Evolutionary conservation across 2,888 invertebrate species (phyloP).

Genomic region (Dicyrtoma fusca): DNA sequence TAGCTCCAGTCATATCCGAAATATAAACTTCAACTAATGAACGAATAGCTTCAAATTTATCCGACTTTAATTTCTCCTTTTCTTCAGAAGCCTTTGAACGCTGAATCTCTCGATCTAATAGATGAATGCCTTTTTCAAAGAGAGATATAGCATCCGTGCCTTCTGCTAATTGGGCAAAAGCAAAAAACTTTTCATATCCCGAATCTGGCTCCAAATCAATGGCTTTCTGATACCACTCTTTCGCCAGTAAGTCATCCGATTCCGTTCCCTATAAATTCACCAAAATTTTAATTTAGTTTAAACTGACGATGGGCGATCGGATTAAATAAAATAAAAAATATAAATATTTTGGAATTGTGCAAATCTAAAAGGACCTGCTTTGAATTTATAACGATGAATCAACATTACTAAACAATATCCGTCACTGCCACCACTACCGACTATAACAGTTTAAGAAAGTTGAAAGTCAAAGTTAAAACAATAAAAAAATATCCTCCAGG

Average conservation of each 20-base stretch:
- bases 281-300: no score
- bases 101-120: constrained; percentile 10
- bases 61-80: constrained; percentile 20
- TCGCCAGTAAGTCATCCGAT: constrained; percentile 12
- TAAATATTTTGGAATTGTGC: not conserved
- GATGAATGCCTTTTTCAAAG: constrained; percentile 23
- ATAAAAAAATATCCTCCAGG: no score
- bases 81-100: constrained; percentile 6
- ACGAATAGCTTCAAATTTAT: constrained; percentile 22
- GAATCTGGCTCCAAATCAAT: constrained; percentile 34
- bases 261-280: constrained; percentile 23
- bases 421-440: no score
- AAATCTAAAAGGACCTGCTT: not conserved
- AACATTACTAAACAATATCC: no score
- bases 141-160: constrained; percentile 1
- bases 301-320: no score
- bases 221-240: constrained; percentile 32
- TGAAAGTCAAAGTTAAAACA: no score
- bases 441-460: no score
- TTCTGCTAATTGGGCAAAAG: constrained; percentile 27
- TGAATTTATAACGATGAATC: not conserved
- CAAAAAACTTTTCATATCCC: constrained; percentile 34
- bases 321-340: not conserved
- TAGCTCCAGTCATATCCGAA: constrained; percentile 1
- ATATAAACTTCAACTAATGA: constrained; percentile 30